A percentile compares a stretch with the other conserved stretches of the same genome.
Evolutionary conservation across 2,888 invertebrate genomes (phyloP).

Genomic region (Chrysomela aeneicollis): DNA sequence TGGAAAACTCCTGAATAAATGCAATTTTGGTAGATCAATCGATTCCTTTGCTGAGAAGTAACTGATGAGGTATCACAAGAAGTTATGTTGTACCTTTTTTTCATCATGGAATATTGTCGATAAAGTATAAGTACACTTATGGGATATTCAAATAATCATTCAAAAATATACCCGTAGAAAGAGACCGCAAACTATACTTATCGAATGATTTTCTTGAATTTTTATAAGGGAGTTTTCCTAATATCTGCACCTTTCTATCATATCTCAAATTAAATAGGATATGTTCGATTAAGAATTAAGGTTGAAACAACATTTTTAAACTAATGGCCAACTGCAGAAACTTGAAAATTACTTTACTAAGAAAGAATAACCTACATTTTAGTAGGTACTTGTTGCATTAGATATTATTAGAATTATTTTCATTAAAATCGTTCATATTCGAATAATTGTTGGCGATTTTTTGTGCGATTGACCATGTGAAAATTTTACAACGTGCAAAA

Average conservation of each 20-base stretch:
- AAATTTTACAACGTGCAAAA: constrained; percentile 41
- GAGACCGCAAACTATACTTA: no score
- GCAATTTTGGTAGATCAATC: neutral
- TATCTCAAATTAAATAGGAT: constrained; percentile 53
- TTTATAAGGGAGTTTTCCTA: constrained; percentile 18
- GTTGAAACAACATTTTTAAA: constrained; percentile 28
- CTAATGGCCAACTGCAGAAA: constrained; percentile 31
- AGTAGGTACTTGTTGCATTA: constrained; percentile 30
- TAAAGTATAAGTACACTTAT: no score
- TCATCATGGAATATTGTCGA: no score
- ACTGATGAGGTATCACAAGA: no score
- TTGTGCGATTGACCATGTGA: constrained; percentile 12
- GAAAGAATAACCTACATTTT: constrained; percentile 31
- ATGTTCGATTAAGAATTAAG: constrained; percentile 49
- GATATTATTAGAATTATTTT: constrained; percentile 18
- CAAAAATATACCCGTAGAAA: no score
- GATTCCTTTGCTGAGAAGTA: neutral
- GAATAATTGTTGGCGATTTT: neutral
- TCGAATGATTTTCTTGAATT: no score
- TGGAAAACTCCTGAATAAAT: constrained; percentile 7
- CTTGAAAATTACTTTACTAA: constrained; percentile 28
- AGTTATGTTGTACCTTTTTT: no score
- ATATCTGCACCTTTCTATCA: constrained; percentile 51
- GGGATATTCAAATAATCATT: no score
- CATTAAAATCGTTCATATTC: neutral